Evolutionary conservation across 1,140 invertebrate species (phyloP).

Genomic region (Macrobrachium nipponense): DNA sequence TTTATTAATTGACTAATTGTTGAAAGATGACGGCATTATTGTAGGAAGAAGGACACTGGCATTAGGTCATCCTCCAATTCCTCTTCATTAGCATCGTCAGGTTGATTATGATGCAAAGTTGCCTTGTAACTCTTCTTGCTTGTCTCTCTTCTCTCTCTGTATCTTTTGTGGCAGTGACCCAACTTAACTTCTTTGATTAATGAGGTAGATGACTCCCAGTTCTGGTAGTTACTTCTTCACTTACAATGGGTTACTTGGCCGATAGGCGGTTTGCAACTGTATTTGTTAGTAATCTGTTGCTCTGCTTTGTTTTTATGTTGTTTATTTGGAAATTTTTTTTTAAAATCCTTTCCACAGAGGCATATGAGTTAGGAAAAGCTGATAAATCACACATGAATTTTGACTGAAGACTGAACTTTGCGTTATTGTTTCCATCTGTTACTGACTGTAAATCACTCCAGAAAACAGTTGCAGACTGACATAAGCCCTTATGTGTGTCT

Average conservation of each 20-base stretch:
- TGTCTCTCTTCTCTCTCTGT: slow-evolving; percentile 8
- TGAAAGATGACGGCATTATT: slow-evolving; percentile 9
- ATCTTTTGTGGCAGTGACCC: slow-evolving; percentile 3
- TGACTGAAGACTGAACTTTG: slow-evolving; percentile 1
- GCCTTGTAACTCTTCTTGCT: neutral
- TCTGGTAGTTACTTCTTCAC: slow-evolving; percentile 3
- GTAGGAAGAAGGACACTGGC: slow-evolving; percentile 2
- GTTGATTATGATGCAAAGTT: slow-evolving; percentile 5
- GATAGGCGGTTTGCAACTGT: slow-evolving; percentile 2
- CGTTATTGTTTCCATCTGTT: slow-evolving; percentile 26
- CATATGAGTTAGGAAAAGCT: neutral
- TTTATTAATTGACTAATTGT: neutral
- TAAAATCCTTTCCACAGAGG: slow-evolving; percentile 17
- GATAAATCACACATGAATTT: neutral
- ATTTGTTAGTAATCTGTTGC: slow-evolving; percentile 10
- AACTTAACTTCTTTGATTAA: slow-evolving; percentile 18
- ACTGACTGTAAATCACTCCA: slow-evolving; percentile 21
- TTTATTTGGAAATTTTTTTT: too few relatives aligned
- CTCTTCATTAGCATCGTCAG: too few relatives aligned
- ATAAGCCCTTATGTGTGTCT: slow-evolving; percentile 17
- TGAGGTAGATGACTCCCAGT: neutral
- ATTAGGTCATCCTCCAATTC: slow-evolving; percentile 25
- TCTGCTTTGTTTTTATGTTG: slow-evolving; percentile 11
- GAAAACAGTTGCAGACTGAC: slow-evolving; percentile 24
- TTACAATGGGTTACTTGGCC: slow-evolving; percentile 8